Evolutionary conservation across 1,140 invertebrate species (phyloP).

Genomic region (Charaxes varanes): DNA sequence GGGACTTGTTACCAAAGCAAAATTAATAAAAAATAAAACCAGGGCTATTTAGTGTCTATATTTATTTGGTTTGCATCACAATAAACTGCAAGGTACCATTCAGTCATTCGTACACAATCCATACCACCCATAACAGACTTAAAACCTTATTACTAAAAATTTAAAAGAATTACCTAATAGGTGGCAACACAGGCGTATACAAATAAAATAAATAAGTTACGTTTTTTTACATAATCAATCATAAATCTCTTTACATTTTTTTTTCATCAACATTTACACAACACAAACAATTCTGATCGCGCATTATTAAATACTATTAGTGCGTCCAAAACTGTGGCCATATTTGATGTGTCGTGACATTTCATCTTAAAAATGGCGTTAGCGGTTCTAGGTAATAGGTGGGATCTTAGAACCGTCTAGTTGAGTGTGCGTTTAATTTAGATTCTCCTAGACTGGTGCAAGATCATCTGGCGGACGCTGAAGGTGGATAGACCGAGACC

Average conservation of each 20-base stretch:
- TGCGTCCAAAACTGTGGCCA: conserved; percentile 17
- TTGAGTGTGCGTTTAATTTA: conserved; percentile 22
- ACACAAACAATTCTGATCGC: conserved; percentile 21
- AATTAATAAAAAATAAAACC: too few species aligned
- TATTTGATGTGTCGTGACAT: conserved; percentile 10
- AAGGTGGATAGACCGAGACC: conserved; percentile 77
- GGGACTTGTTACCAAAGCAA: too few species aligned
- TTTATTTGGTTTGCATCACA: conserved; percentile 66
- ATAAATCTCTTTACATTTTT: conserved; percentile 37
- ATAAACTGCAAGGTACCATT: conserved; percentile 36
- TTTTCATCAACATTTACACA: conserved; percentile 18
- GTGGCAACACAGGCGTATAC: conserved; percentile 24
- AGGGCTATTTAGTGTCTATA: conserved; percentile 37
- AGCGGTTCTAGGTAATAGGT: conserved; percentile 2
- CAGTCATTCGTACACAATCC: conserved; percentile 29
- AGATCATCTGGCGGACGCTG: conserved; percentile 77
- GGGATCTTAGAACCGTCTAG: conserved; percentile 4
- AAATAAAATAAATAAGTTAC: conserved; percentile 34
- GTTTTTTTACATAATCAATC: conserved; percentile 35
- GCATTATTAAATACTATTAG: conserved; percentile 9
- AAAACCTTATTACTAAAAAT: conserved; percentile 32
- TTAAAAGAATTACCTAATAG: conserved; percentile 25
- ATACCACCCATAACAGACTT: conserved; percentile 25
- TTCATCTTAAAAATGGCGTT: conserved; percentile 17
- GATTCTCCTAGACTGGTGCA: conserved; percentile 53